These are phyloP conservation scores for Epinotia bilunana DNA, from an alignment of 2,888 invertebrate genomes.

Conservation along the genomic window DNA sequence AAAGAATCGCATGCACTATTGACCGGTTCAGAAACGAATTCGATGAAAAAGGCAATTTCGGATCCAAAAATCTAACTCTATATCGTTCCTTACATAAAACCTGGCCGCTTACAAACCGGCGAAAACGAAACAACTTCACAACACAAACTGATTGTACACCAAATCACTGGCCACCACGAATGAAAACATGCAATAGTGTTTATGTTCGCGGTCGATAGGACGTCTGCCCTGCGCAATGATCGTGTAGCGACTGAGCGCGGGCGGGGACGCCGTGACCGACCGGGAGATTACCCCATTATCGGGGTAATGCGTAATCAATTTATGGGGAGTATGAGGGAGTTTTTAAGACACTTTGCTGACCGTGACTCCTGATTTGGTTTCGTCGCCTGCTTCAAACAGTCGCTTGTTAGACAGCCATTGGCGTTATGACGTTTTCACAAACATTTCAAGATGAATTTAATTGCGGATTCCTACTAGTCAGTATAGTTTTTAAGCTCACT, in stretches of 20 bases:
- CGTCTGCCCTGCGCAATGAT: slow-evolving; percentile 56
- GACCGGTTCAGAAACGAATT: slow-evolving; percentile 13
- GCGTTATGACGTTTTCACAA: not conserved
- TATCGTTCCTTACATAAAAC: not conserved
- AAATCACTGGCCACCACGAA: slow-evolving; percentile 39
- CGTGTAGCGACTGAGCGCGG: slow-evolving; percentile 63
- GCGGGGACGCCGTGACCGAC: slow-evolving; percentile 59
- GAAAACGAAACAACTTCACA: slow-evolving; percentile 11
- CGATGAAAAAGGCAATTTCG: not conserved
- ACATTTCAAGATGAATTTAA: no score
- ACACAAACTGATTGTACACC: slow-evolving; percentile 23
- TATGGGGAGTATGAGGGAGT: not conserved
- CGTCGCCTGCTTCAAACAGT: not conserved
- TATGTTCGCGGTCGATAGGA: slow-evolving; percentile 52
- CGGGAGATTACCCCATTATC: slow-evolving; percentile 63
- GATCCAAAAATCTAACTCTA: not conserved
- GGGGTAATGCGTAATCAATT: slow-evolving; percentile 53
- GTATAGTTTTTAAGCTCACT: no score
- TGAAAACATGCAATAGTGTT: slow-evolving; percentile 50
- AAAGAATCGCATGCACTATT: slow-evolving; percentile 15
- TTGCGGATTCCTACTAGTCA: no score
- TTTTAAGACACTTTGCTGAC: slow-evolving; percentile 6
- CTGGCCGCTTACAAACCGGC: slow-evolving; percentile 20
- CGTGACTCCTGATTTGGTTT: slow-evolving; percentile 1
- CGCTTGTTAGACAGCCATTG: not conserved